These are phyloP conservation scores for Bovichtus variegatus DNA, from an alignment of 2,797 vertebrate species.

Conservation along the genomic window DNA sequence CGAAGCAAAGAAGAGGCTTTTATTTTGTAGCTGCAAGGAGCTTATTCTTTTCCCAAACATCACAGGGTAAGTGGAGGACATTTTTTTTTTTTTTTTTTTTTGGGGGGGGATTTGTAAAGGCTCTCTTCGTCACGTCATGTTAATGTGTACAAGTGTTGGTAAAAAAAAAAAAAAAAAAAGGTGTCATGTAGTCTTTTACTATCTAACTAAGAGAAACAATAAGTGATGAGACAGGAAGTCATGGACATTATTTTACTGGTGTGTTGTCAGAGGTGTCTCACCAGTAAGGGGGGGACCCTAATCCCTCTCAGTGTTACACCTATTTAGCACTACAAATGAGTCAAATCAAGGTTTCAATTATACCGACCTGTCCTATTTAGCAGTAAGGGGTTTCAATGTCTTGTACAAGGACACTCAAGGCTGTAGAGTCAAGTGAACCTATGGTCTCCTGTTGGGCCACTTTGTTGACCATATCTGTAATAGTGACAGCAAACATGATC, in stretches of 20 bases:
- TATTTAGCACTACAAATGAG: not conserved
- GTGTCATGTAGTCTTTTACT: too few species aligned
- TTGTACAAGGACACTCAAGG: conserved; percentile 59
- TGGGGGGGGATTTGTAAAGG: not conserved
- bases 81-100: not conserved
- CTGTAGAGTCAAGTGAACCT: conserved; percentile 20
- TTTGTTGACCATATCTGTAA: not conserved
- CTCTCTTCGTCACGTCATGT: conserved; percentile 1
- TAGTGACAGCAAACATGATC: not conserved
- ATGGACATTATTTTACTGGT: not conserved
- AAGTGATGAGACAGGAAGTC: conserved; percentile 1
- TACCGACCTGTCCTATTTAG: conserved; percentile 4
- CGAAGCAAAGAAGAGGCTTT: conserved; percentile 21
- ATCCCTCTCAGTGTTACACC: conserved; percentile 4
- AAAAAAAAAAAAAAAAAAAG: too few species aligned
- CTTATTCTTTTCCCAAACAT: conserved; percentile 42
- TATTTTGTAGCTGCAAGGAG: conserved; percentile 38
- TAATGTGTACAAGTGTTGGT: conserved; percentile 26
- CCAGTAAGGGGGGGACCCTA: not conserved
- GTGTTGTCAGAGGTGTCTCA: conserved; percentile 3
- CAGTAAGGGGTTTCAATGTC: not conserved
- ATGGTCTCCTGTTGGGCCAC: not conserved
- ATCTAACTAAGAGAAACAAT: conserved; percentile 18
- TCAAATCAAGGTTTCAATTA: conserved; percentile 1
- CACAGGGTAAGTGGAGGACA: conserved; percentile 67